These are phyloP conservation scores for Protaetia brevitarsis DNA, from an alignment of 1,140 invertebrate species.

Conservation along the genomic window DNA sequence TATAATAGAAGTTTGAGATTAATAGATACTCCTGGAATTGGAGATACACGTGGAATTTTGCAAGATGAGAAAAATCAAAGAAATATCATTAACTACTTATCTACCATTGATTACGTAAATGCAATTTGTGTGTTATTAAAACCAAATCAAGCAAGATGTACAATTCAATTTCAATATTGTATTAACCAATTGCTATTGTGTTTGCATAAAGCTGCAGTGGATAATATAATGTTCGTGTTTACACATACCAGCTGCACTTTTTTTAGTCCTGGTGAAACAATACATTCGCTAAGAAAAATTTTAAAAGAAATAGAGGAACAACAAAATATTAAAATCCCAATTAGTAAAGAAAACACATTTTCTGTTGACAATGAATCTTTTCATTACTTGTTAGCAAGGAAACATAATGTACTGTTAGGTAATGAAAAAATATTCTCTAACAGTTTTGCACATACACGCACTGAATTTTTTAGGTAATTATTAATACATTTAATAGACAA, in stretches of 20 bases:
- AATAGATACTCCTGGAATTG: conserved; percentile 42
- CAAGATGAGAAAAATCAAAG: conserved; percentile 39
- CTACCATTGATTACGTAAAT: conserved; percentile 35
- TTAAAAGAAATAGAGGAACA: conserved; percentile 31
- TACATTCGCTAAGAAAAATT: conserved; percentile 30
- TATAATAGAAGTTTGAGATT: conserved; percentile 23
- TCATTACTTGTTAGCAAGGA: conserved; percentile 34
- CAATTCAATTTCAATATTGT: conserved; percentile 39
- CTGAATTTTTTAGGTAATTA: background rate
- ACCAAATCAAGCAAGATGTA: conserved; percentile 34
- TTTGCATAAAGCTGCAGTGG: conserved; percentile 39
- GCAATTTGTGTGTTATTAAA: conserved; percentile 41
- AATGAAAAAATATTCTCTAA: background rate
- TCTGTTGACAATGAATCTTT: conserved; percentile 44
- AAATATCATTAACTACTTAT: conserved; percentile 38
- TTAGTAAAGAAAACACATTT: conserved; percentile 36
- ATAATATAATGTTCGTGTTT: conserved; percentile 44
- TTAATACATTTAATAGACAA: no score
- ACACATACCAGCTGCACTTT: conserved; percentile 36
- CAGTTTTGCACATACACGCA: background rate
- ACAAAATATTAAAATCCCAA: conserved; percentile 34
- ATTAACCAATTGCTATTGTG: conserved; percentile 38
- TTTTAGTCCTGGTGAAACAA: conserved; percentile 38
- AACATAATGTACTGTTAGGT: conserved; percentile 45
- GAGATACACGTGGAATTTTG: conserved; percentile 36